phyloP scores from a whole-genome alignment of 1,140 invertebrate species.

The Cydia amplana region DNA sequence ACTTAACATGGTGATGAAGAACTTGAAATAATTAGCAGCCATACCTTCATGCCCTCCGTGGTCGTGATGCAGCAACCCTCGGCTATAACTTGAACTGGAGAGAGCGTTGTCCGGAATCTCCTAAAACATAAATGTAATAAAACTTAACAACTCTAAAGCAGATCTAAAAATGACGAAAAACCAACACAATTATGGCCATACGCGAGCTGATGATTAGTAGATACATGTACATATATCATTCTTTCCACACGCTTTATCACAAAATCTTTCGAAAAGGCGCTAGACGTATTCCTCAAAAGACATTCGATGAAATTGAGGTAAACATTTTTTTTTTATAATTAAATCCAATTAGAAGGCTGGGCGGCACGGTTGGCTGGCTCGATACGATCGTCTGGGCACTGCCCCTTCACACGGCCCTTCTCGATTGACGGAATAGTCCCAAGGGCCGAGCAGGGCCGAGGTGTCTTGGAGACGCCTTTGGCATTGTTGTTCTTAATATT shows the following conservation, averaged over 20 bases:
- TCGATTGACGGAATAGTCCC: constrained; percentile 28
- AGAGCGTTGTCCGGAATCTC: constrained; percentile 55
- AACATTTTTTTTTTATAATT: constrained; percentile 42
- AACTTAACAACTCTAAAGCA: too few relatives aligned
- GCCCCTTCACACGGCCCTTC: constrained; percentile 46
- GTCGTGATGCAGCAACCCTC: constrained; percentile 57
- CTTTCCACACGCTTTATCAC: neutral
- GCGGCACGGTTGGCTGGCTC: constrained; percentile 48
- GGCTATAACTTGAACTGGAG: constrained; percentile 57
- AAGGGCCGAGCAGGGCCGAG: too few relatives aligned
- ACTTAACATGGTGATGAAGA: too few relatives aligned
- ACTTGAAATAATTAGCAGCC: too few relatives aligned
- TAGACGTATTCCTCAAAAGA: neutral
- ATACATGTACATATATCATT: too few relatives aligned
- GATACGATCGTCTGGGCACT: constrained; percentile 49
- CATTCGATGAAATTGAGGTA: constrained; percentile 31
- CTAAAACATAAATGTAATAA: constrained; percentile 38
- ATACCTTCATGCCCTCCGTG: constrained; percentile 45
- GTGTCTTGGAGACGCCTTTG: constrained; percentile 32
- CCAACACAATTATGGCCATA: too few relatives aligned
- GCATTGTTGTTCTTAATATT: constrained; percentile 42
- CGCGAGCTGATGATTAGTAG: too few relatives aligned
- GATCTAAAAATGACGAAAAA: too few relatives aligned
- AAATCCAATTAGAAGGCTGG: constrained; percentile 55
- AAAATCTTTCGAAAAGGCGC: neutral